Evolutionary conservation across 2,113 vertebrate species (phyloP).

Genomic region (Indicator indicator): DNA sequence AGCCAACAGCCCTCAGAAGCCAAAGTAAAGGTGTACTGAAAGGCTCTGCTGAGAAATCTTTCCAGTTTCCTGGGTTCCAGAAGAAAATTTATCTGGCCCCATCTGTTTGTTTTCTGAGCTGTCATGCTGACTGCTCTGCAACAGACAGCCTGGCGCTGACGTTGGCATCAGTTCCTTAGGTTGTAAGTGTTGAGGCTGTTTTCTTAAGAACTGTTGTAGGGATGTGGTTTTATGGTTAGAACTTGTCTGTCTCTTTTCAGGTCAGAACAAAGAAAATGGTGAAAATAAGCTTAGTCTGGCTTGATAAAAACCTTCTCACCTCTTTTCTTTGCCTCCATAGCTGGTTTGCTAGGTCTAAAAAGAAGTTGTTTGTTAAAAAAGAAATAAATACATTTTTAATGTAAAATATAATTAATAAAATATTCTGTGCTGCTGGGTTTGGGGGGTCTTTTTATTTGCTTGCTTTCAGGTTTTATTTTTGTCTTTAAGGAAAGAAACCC

Average conservation of each 20-base stretch:
- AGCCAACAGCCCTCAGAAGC: not conserved
- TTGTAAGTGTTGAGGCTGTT: not conserved
- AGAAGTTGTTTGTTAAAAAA: not conserved
- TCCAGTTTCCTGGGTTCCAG: not conserved
- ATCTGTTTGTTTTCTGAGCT: not conserved
- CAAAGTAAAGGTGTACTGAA: not conserved
- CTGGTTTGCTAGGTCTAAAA: not conserved
- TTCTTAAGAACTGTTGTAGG: not conserved
- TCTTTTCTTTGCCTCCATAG: not conserved
- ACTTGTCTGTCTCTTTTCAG: slow-evolving; percentile 55
- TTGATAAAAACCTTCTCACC: not conserved
- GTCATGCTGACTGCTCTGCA: not conserved
- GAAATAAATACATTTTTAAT: not conserved
- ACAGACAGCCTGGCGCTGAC: slow-evolving; percentile 32
- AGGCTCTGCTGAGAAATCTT: not conserved
- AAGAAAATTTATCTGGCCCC: not conserved
- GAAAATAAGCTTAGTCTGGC: slow-evolving; percentile 28
- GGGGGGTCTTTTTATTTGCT: not conserved
- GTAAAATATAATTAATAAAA: not conserved
- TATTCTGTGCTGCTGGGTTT: not conserved
- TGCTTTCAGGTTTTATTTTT: not conserved
- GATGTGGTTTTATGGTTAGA: slow-evolving; percentile 58
- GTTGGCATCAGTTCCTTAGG: not conserved
- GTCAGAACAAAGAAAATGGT: slow-evolving; percentile 46
- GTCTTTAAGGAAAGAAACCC: not conserved